Evolutionary conservation across 2,888 invertebrate species (phyloP), one percentile per base, ranked within the genome.

Genomic region (Alentia gelatinosa): DNA sequence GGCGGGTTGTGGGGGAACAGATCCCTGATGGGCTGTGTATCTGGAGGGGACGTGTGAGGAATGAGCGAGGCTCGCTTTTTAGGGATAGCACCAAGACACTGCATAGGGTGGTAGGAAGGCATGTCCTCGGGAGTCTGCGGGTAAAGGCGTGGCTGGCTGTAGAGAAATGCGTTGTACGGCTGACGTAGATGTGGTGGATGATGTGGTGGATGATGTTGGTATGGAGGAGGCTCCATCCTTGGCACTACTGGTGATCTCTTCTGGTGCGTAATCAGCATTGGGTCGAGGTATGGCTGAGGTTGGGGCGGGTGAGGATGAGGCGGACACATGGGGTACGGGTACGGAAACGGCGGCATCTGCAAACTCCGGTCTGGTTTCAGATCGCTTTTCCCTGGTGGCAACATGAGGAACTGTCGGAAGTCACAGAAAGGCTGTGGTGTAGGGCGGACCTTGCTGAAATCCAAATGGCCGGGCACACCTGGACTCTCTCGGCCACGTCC

Each of bases 1-100:
- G 86, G 86, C 19, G 86, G 86, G 35, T 33, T 86, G 30, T 33
- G 30, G 26, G 86, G 86, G 50, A 86, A 86, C 9, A 86, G 47
- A 12, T 86, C 86, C 47, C 86, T 42, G 23, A 86, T 42, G 42
- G 86, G 5, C 1, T 50, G 86, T 35, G 86, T 50, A 30, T 86
- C 86, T 23, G 86, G 86, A 33, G 86, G 86, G 23, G 86, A 86
- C 26, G 40, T 88, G 90, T 56, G 89, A 90, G 19, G 91, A 68
- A 91, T 86, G 86, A 19, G 50, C 23, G 40, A 56, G 9, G 74
- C 23, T 42, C 90, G 39, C n/a, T n/a, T n/a, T 37, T 92, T 92
- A 12, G 92, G 90, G n/a, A 91, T 91, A 86, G 91, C 92, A 90
- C 92, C 92, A 90, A 86, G 86, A 86, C 47, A 35, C 86, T 86